Evolutionary conservation across 2,797 vertebrate genomes (phyloP).

Genomic region (Phrynocephalus guinanensis): DNA sequence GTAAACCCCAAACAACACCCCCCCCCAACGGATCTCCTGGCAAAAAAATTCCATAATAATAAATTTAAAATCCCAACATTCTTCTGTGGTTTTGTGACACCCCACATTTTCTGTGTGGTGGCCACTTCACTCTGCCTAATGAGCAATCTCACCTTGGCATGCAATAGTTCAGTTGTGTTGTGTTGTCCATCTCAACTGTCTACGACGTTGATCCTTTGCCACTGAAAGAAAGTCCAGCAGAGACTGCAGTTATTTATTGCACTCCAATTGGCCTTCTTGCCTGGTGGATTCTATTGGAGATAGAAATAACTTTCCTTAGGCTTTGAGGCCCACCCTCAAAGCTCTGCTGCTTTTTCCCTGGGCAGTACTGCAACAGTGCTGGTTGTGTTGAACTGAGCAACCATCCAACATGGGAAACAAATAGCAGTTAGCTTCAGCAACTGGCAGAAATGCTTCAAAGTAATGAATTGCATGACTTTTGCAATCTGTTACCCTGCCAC

Average conservation of each 20-base stretch:
- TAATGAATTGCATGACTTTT: background rate
- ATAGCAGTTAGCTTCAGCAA: accelerated
- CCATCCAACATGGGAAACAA: background rate
- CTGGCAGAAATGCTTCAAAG: background rate
- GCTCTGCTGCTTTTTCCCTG: accelerated
- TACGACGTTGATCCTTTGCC: too few relatives aligned
- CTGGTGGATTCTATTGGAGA: too few relatives aligned
- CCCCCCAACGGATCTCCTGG: background rate
- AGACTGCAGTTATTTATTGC: background rate
- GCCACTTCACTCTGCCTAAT: background rate
- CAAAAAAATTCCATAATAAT: background rate
- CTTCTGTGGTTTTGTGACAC: background rate
- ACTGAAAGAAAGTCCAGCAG: background rate
- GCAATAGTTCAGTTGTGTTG: background rate
- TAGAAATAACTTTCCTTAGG: too few relatives aligned
- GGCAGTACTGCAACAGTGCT: accelerated
- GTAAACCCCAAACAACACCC: background rate
- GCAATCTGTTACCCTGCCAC: background rate
- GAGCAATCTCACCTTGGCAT: background rate
- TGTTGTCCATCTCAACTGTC: background rate
- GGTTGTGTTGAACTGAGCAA: background rate
- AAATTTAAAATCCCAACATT: background rate
- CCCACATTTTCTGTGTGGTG: background rate
- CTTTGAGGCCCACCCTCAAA: accelerated
- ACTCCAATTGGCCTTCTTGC: too few relatives aligned